Percentiles rank a stretch among this genome's conserved stretches.
phyloP scores from a whole-genome alignment of 2,797 vertebrate species.

The Lindbergichthys nudifrons region DNA sequence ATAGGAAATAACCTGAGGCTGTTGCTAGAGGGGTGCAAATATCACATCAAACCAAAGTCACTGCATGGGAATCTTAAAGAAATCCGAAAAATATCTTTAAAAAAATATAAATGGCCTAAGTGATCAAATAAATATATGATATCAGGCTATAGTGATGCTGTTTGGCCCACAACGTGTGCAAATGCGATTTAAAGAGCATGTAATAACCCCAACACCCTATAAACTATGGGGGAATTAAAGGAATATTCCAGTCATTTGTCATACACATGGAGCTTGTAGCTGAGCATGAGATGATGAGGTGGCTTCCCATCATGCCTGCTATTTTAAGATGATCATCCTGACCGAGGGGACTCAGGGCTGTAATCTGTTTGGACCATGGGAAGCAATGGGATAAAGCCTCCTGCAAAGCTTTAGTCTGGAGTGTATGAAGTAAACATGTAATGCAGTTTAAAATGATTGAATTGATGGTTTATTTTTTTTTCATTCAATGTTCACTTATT shows the following conservation, averaged over 20 bases:
- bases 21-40: constrained; percentile 13
- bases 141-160: neutral
- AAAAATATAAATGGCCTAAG: neutral
- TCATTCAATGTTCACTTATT: constrained; percentile 48
- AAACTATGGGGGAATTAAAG: constrained; percentile 6
- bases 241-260: constrained; percentile 32
- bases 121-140: neutral
- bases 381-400: constrained; percentile 49
- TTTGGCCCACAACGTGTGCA: constrained; percentile 4
- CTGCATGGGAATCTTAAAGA: neutral
- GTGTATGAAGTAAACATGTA: constrained; percentile 13
- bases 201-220: constrained; percentile 5
- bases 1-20: constrained; percentile 23
- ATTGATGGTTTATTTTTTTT: constrained; percentile 8
- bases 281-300: constrained; percentile 45
- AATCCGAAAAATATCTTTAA: neutral
- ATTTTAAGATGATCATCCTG: constrained; percentile 56
- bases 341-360: constrained; percentile 45
- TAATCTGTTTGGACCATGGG: constrained; percentile 45
- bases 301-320: constrained; percentile 54
- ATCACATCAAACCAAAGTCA: constrained; percentile 18
- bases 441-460: constrained; percentile 15
- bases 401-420: constrained; percentile 1
- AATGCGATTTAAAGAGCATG: constrained; percentile 10
- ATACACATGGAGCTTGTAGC: constrained; percentile 18